These are phyloP conservation scores for Trissolcus brochymenae DNA, from an alignment of 2,888 invertebrate genomes.

Conservation along the genomic window DNA sequence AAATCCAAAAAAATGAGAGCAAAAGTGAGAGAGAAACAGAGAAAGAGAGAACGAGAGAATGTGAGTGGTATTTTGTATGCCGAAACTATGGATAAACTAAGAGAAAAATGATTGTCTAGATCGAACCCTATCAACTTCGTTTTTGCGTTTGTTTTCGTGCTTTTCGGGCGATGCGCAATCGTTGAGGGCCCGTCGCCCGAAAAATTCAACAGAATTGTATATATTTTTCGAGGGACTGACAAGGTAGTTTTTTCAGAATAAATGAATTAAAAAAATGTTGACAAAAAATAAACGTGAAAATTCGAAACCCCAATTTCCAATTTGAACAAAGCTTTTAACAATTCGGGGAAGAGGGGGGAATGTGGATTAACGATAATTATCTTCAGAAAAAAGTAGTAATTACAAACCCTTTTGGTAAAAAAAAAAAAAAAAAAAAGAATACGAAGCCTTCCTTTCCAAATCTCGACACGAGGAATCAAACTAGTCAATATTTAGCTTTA, in stretches of 20 bases:
- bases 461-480: constrained; percentile 68
- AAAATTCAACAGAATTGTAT: constrained; percentile 54
- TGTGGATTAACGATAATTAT: constrained; percentile 32
- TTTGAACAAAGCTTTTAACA: constrained; percentile 16
- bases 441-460: constrained; percentile 53
- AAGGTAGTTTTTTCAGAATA: constrained; percentile 58
- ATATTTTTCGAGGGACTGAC: constrained; percentile 58
- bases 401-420: constrained; percentile 40
- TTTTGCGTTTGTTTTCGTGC: constrained; percentile 29
- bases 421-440: constrained; percentile 33
- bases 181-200: constrained; percentile 37
- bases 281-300: constrained; percentile 48
- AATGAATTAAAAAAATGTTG: constrained; percentile 50
- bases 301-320: constrained; percentile 32
- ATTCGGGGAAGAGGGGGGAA: constrained; percentile 2
- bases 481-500: constrained; percentile 77
- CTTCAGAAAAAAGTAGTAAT: constrained; percentile 45
- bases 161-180: constrained; percentile 36
- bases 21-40: constrained; percentile 3
- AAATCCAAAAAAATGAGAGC: constrained; percentile 15
- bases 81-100: constrained; percentile 41
- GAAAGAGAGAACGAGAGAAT: constrained; percentile 26
- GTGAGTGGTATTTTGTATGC: constrained; percentile 56
- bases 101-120: constrained; percentile 50
- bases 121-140: constrained; percentile 48